Evolutionary conservation across 2,888 invertebrate species (phyloP).

Genomic region (Mythimna ferrago): DNA sequence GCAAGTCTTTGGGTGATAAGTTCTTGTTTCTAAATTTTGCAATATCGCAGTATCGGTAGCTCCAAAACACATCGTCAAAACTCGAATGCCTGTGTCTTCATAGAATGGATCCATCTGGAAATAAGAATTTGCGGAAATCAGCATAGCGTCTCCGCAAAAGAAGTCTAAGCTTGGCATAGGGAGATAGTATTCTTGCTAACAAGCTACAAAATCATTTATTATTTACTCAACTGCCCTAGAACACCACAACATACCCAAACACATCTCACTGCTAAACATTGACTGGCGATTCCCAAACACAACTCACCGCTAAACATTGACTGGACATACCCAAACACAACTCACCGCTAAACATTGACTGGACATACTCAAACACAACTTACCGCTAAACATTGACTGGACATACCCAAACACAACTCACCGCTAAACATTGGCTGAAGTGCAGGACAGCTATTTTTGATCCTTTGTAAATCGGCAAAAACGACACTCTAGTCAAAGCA

Average conservation of each 20-base stretch:
- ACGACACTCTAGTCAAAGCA: slow-evolving; percentile 56
- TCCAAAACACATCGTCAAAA: slow-evolving; percentile 71
- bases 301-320: no score
- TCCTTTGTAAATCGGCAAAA: slow-evolving; percentile 70
- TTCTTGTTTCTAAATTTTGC: slow-evolving; percentile 57
- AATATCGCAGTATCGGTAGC: slow-evolving; percentile 72
- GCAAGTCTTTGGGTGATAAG: slow-evolving; percentile 58
- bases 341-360: no score
- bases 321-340: no score
- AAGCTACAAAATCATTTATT: not conserved
- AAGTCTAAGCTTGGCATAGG: not conserved
- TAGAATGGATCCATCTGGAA: slow-evolving; percentile 69
- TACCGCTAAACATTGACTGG: no score
- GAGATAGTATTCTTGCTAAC: no score
- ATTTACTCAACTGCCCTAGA: no score
- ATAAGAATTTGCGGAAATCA: not conserved
- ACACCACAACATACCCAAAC: not conserved
- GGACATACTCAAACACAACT: no score
- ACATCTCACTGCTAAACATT: slow-evolving; percentile 39
- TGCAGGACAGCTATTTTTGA: slow-evolving; percentile 65
- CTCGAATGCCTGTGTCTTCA: slow-evolving; percentile 68
- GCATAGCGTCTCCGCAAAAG: not conserved
- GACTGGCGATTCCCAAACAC: not conserved
- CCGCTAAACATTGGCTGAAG: slow-evolving; percentile 41
- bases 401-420: slow-evolving; percentile 10